These are phyloP conservation scores for Ceratosolen solmsi DNA, from an alignment of 1,140 invertebrate species.

Conservation along the genomic window DNA sequence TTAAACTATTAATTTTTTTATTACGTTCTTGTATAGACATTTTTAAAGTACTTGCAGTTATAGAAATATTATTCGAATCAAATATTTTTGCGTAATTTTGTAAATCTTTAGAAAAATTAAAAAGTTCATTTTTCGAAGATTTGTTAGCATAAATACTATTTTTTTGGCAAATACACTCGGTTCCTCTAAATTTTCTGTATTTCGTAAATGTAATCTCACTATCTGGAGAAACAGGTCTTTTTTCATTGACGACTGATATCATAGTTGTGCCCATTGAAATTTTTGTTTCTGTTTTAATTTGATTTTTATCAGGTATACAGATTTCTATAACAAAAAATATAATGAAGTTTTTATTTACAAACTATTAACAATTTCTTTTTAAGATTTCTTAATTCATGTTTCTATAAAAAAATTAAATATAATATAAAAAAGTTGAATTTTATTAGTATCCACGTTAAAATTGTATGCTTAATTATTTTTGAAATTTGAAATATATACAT, in stretches of 20 bases:
- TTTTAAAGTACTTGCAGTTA: background rate
- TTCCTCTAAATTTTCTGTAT: constrained; percentile 54
- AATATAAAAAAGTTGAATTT: too few relatives aligned
- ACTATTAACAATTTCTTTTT: too few relatives aligned
- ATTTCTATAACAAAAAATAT: constrained; percentile 71
- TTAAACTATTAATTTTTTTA: constrained; percentile 35
- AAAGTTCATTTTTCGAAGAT: constrained; percentile 7
- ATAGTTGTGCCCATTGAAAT: constrained; percentile 54
- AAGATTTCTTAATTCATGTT: too few relatives aligned
- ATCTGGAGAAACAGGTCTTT: constrained; percentile 62
- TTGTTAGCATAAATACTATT: background rate
- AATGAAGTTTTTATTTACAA: too few relatives aligned
- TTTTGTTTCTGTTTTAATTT: constrained; percentile 61
- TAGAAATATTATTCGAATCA: background rate
- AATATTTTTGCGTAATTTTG: constrained; percentile 18
- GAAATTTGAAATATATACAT: too few relatives aligned
- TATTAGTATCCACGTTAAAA: too few relatives aligned
- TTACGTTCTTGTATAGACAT: background rate
- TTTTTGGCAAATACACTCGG: background rate
- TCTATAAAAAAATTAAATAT: too few relatives aligned
- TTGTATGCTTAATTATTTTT: too few relatives aligned
- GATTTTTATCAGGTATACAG: constrained; percentile 61
- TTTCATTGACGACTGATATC: constrained; percentile 57
- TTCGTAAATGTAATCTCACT: constrained; percentile 56
- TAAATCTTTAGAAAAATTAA: constrained; percentile 14